Conservation (phyloP, 2,888 invertebrate genomes). For the Drosophila gaucha region DNA sequence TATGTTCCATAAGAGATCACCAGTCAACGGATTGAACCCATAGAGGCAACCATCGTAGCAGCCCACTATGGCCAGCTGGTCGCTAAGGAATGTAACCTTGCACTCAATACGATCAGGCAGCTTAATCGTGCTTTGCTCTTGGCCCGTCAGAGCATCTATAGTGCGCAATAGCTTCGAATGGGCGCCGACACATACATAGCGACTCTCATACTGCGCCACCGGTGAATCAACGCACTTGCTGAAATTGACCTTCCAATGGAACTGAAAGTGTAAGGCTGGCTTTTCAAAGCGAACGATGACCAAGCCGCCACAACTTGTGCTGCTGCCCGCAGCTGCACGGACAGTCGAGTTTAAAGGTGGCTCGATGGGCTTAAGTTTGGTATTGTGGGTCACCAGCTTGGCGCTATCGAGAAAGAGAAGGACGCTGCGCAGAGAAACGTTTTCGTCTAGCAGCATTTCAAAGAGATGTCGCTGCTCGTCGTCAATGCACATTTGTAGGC, state of each 20-base stretch:
- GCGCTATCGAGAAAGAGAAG: conserved; percentile 55
- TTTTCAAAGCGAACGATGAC: conserved; percentile 52
- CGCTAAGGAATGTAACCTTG: conserved; percentile 85
- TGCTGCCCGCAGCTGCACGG: not conserved
- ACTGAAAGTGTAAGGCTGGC: conserved; percentile 42
- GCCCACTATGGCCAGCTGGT: conserved; percentile 88
- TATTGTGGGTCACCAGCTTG: conserved; percentile 56
- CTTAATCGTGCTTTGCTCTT: conserved; percentile 85
- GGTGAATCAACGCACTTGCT: conserved; percentile 94
- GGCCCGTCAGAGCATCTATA: conserved; percentile 86
- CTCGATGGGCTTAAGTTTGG: conserved; percentile 59
- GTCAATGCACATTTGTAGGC: conserved; percentile 58
- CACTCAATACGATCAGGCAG: conserved; percentile 91
- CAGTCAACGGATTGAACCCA: conserved; percentile 86
- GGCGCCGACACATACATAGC: conserved; percentile 87
- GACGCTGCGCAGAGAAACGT: conserved; percentile 55
- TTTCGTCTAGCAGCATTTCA: conserved; percentile 70
- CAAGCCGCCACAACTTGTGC: conserved; percentile 18
- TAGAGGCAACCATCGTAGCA: conserved; percentile 91
- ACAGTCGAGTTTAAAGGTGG: not conserved
- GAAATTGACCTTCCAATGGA: conserved; percentile 71
- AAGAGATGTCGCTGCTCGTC: conserved; percentile 70
- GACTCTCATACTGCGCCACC: conserved; percentile 86
- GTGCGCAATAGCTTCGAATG: conserved; percentile 91
- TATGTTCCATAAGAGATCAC: conserved; percentile 87